A percentile compares a stretch with the other conserved stretches of the same genome.
phyloP scores from a whole-genome alignment of 1,140 invertebrate genomes.

The Pararge aegeria region DNA sequence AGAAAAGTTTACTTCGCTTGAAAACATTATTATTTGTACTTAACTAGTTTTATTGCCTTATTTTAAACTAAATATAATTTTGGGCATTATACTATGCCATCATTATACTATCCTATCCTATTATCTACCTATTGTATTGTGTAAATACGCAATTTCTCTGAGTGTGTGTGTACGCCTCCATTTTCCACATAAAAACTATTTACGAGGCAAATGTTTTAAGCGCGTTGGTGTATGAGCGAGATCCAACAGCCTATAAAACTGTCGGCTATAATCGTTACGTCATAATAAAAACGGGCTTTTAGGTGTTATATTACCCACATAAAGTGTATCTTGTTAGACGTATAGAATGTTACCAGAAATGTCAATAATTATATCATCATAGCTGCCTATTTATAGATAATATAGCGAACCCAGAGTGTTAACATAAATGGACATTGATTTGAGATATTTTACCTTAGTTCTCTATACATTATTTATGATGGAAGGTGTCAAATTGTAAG shows the following conservation, averaged over 20 bases:
- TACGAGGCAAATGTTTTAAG: conserved; percentile 1
- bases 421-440: too few relatives aligned
- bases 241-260: conserved; percentile 10
- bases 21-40: too few relatives aligned
- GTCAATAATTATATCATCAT: conserved; percentile 13
- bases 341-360: conserved; percentile 13
- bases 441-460: too few relatives aligned
- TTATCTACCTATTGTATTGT: too few relatives aligned
- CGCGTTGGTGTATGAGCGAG: background rate
- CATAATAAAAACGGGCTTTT: conserved; percentile 11
- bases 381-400: background rate
- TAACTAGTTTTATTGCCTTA: too few relatives aligned
- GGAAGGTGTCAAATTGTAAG: too few relatives aligned
- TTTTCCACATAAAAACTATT: conserved; percentile 1
- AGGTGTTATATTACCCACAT: conserved; percentile 11
- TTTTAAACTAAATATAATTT: too few relatives aligned
- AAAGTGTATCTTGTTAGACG: conserved; percentile 12
- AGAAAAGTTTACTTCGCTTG: too few relatives aligned
- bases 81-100: too few relatives aligned
- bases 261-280: conserved; percentile 9
- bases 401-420: background rate
- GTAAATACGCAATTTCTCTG: too few relatives aligned
- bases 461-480: too few relatives aligned
- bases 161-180: background rate
- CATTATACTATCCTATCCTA: too few relatives aligned